These are phyloP conservation scores for Melieria picta DNA, from an alignment of 2,888 invertebrate species.

Conservation along the genomic window DNA sequence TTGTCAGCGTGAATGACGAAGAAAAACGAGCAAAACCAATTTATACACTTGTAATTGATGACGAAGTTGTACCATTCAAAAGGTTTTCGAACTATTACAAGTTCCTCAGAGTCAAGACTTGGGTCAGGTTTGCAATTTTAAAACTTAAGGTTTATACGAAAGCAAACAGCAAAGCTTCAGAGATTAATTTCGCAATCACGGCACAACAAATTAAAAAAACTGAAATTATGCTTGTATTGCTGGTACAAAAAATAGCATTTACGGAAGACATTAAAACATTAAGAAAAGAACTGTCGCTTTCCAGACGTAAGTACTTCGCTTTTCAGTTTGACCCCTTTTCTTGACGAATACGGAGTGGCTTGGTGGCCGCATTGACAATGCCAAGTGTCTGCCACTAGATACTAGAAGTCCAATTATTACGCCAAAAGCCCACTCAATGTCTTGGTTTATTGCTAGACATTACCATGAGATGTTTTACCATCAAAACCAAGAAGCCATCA, in stretches of 20 bases:
- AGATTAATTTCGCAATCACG: background rate
- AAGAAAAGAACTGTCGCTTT: background rate
- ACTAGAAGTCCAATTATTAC: constrained; percentile 17
- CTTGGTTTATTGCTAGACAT: constrained; percentile 11
- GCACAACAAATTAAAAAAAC: background rate
- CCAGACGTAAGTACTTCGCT: constrained; percentile 11
- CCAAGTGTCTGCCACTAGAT: constrained; percentile 25
- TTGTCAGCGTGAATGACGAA: background rate
- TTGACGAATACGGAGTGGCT: constrained; percentile 11
- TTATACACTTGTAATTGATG: background rate
- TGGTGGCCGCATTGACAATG: constrained; percentile 28
- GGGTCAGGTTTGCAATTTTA: constrained; percentile 2
- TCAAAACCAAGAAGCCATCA: constrained; percentile 26
- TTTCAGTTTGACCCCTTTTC: constrained; percentile 1
- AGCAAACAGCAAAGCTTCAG: background rate
- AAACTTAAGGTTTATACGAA: background rate
- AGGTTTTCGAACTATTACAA: constrained; percentile 9
- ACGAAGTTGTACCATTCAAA: background rate
- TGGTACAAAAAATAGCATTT: constrained; percentile 1
- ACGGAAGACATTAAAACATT: background rate
- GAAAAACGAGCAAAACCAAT: background rate
- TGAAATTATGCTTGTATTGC: background rate
- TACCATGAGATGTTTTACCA: constrained; percentile 29
- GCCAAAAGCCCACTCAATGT: background rate
- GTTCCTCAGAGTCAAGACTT: constrained; percentile 15